Evolutionary conservation across 2,797 vertebrate species (phyloP).

Genomic region (Netta rufina): DNA sequence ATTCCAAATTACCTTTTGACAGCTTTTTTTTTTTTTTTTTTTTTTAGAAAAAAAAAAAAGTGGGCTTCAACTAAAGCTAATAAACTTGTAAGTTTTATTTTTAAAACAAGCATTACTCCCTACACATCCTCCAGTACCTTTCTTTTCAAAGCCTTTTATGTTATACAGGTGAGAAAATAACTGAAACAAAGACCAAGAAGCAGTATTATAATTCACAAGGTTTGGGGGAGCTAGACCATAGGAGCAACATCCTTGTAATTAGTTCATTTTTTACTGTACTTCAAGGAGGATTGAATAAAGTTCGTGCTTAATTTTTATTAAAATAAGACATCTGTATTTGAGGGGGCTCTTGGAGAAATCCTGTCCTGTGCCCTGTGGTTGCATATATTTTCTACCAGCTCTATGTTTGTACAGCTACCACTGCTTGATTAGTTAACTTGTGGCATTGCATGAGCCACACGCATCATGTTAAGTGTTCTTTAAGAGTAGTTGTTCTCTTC

Average conservation of each 20-base stretch:
- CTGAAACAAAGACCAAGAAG: background rate
- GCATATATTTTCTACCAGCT: background rate
- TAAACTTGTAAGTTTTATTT: background rate
- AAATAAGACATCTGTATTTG: background rate
- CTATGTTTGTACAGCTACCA: background rate
- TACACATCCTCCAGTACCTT: background rate
- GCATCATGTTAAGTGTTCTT: background rate
- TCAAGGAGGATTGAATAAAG: background rate
- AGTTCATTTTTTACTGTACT: background rate
- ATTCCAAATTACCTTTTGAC: background rate
- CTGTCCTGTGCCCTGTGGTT: background rate
- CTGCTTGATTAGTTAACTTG: background rate
- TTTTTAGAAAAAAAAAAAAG: background rate
- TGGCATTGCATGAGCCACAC: background rate
- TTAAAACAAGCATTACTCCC: background rate
- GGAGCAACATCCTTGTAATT: background rate
- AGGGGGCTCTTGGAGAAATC: background rate
- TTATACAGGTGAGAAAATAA: background rate
- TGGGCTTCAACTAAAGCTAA: background rate
- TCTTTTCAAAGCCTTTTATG: background rate
- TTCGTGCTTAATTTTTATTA: background rate
- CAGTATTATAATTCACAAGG: background rate
- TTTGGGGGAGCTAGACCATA: background rate
- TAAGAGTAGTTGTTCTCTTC: background rate
- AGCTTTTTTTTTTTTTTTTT: background rate